These are phyloP conservation scores for Arion vulgaris DNA, from an alignment of 1,140 invertebrate species.

Conservation along the genomic window DNA sequence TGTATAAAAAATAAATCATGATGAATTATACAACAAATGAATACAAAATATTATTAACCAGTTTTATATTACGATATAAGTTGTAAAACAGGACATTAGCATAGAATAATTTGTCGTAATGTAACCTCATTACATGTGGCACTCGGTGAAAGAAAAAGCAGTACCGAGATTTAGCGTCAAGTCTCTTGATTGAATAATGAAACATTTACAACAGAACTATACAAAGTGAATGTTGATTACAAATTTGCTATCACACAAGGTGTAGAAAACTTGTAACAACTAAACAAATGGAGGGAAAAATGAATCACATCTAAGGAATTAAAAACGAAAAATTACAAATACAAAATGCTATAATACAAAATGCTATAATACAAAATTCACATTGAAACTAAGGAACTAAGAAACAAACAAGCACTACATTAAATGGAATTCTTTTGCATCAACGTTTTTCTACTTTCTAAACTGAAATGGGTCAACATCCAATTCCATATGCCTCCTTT, in stretches of 20 bases:
- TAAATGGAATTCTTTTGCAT: not conserved
- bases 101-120: not conserved
- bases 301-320: not conserved
- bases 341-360: not conserved
- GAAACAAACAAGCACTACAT: not conserved
- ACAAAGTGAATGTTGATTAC: too few relatives aligned
- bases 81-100: not conserved
- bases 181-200: not conserved
- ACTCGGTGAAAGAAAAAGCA: not conserved
- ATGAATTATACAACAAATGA: not conserved
- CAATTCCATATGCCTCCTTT: too few relatives aligned
- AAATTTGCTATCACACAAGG: not conserved
- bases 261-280: not conserved
- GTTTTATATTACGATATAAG: not conserved
- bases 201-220: not conserved
- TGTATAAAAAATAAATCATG: constrained; percentile 1
- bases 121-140: not conserved
- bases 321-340: too few relatives aligned
- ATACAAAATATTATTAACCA: not conserved
- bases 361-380: not conserved
- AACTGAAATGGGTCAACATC: too few relatives aligned
- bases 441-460: not conserved
- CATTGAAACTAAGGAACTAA: not conserved
- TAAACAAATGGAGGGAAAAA: not conserved
- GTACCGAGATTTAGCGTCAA: not conserved